Evolutionary conservation across 2,888 invertebrate species (phyloP).

Genomic region (Hydrotaea diabolus): DNA sequence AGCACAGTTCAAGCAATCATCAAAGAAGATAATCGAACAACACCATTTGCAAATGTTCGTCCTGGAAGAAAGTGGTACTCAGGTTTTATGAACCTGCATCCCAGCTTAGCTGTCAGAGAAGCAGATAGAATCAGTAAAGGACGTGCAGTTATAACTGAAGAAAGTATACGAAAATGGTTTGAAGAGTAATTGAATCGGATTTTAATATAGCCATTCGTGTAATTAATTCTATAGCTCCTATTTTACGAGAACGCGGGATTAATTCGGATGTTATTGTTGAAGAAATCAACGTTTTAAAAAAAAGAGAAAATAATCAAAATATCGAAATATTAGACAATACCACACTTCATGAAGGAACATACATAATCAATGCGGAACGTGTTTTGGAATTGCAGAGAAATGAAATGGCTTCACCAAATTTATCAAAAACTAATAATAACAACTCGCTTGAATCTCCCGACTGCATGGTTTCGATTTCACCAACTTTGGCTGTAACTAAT

Average conservation of each 20-base stretch:
- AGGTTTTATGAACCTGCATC: no score
- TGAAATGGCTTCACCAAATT: slow-evolving; percentile 6
- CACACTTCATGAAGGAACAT: slow-evolving; percentile 20
- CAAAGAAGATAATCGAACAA: no score
- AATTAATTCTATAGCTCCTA: slow-evolving; percentile 27
- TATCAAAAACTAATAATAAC: neutral
- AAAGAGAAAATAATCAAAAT: neutral
- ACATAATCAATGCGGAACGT: slow-evolving; percentile 30
- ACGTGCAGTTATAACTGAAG: no score
- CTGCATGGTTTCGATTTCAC: slow-evolving; percentile 14
- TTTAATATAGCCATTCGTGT: slow-evolving; percentile 38
- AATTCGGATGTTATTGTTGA: slow-evolving; percentile 26
- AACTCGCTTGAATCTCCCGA: neutral
- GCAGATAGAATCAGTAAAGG: no score
- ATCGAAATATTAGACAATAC: slow-evolving; percentile 38
- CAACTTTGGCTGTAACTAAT: neutral
- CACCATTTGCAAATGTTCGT: no score
- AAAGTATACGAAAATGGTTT: no score
- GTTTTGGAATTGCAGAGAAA: slow-evolving; percentile 2
- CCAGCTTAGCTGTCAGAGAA: no score
- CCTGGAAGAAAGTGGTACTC: no score
- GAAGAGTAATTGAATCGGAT: no score
- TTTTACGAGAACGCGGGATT: slow-evolving; percentile 39
- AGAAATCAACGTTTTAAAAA: slow-evolving; percentile 26
- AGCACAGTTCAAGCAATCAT: no score